Evolutionary conservation across 2,888 invertebrate species (phyloP).

Genomic region (Rhagonycha lutea): DNA sequence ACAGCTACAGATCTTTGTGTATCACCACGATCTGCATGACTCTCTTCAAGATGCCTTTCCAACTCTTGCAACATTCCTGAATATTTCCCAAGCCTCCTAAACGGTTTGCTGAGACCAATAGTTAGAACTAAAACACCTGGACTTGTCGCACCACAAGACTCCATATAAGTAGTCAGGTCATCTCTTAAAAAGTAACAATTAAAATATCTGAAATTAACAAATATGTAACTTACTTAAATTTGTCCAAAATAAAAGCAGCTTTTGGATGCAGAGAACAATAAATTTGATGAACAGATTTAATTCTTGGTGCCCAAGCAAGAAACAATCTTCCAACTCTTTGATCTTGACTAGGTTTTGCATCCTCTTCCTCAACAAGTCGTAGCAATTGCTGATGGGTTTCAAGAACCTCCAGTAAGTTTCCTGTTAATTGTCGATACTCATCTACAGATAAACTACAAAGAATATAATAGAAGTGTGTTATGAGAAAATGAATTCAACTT

Average conservation of each 20-base stretch:
- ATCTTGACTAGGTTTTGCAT: conserved; percentile 69
- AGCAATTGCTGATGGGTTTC: conserved; percentile 84
- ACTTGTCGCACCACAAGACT: conserved; percentile 80
- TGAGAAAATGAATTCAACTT: conserved; percentile 53
- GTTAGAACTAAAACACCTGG: conserved; percentile 90
- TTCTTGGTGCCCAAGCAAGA: conserved; percentile 78
- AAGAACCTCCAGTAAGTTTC: conserved; percentile 87
- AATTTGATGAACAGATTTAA: conserved; percentile 82
- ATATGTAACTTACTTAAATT: conserved; percentile 74
- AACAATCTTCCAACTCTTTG: conserved; percentile 92
- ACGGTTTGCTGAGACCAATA: conserved; percentile 92
- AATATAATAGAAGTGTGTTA: neutral
- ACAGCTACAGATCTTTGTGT: conserved; percentile 93
- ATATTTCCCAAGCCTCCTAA: conserved; percentile 93
- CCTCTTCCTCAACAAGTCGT: conserved; percentile 77
- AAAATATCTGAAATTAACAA: neutral
- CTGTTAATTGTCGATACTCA: conserved; percentile 85
- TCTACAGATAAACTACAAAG: conserved; percentile 74
- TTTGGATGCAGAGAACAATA: conserved; percentile 95
- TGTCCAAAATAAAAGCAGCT: conserved; percentile 91
- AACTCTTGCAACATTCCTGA: conserved; percentile 92
- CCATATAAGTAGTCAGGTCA: conserved; percentile 84
- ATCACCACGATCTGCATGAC: conserved; percentile 94
- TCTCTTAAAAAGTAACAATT: conserved; percentile 61
- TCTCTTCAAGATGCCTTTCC: conserved; percentile 93